Conservation (phyloP, 2,113 vertebrate genomes). For the Otolemur garnettii region DNA sequence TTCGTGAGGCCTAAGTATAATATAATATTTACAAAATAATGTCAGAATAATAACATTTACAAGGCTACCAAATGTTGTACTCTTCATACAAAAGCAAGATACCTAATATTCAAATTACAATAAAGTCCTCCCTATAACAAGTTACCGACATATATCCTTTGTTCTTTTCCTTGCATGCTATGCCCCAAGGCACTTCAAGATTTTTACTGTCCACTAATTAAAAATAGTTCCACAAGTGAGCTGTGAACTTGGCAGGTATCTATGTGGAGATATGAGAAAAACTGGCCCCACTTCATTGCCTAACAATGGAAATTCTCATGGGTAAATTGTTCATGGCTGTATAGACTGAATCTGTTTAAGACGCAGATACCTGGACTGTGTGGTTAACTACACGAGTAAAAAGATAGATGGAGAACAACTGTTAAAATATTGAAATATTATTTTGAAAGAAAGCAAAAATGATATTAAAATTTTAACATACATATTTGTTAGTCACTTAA, state of each 20-base stretch:
- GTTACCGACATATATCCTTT: neutral
- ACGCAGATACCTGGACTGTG: neutral
- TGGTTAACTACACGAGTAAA: neutral
- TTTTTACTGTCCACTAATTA: neutral
- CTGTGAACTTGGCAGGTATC: neutral
- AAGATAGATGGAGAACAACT: neutral
- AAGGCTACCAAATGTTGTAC: constrained; percentile 28
- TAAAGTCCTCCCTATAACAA: neutral
- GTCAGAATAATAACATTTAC: neutral
- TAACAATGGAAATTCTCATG: neutral
- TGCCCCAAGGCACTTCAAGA: neutral
- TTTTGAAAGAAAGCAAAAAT: neutral
- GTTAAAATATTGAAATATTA: neutral
- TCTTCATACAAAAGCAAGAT: neutral
- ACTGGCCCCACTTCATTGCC: neutral
- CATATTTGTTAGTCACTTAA: neutral
- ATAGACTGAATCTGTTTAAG: neutral
- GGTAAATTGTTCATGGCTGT: neutral
- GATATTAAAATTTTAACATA: neutral
- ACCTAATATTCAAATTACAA: neutral
- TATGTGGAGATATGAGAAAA: neutral
- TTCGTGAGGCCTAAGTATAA: constrained; percentile 35
- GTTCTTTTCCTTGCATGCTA: neutral
- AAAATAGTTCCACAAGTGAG: neutral
- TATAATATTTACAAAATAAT: constrained; percentile 62